Conservation (phyloP, 2,888 invertebrate species). For the Anarsia innoxiella region DNA sequence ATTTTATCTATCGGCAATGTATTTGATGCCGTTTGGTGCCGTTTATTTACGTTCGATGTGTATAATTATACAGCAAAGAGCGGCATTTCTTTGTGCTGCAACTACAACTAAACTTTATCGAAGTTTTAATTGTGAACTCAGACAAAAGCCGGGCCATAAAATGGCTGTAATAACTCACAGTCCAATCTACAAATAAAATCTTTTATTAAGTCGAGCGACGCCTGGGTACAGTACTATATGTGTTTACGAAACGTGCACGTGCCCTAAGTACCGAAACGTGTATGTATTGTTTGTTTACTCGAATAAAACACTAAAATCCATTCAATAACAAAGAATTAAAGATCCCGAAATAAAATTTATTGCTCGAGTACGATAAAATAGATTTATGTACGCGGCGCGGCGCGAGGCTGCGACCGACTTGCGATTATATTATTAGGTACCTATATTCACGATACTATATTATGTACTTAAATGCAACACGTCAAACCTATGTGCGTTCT, state of each 20-base stretch:
- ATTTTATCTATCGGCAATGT: constrained; percentile 67
- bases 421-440: constrained; percentile 60
- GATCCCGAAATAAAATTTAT: constrained; percentile 76
- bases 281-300: constrained; percentile 73
- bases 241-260: constrained; percentile 62
- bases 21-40: constrained; percentile 30
- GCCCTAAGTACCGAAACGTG: constrained; percentile 64
- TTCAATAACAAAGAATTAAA: constrained; percentile 76
- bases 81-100: constrained; percentile 64
- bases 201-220: constrained; percentile 59
- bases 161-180: constrained; percentile 49
- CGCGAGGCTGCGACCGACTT: constrained; percentile 31
- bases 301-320: constrained; percentile 76
- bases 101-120: constrained; percentile 63
- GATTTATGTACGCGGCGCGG: constrained; percentile 66
- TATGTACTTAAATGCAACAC: constrained; percentile 4
- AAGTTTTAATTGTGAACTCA: constrained; percentile 69
- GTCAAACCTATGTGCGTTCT: too few relatives aligned
- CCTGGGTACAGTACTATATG: constrained; percentile 45
- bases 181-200: constrained; percentile 64
- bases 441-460: constrained; percentile 18
- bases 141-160: constrained; percentile 57
- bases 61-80: constrained; percentile 56
- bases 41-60: constrained; percentile 60
- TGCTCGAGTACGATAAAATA: constrained; percentile 73